phyloP scores from a whole-genome alignment of 1,140 invertebrate species.

The Drosophila micromelanica region DNA sequence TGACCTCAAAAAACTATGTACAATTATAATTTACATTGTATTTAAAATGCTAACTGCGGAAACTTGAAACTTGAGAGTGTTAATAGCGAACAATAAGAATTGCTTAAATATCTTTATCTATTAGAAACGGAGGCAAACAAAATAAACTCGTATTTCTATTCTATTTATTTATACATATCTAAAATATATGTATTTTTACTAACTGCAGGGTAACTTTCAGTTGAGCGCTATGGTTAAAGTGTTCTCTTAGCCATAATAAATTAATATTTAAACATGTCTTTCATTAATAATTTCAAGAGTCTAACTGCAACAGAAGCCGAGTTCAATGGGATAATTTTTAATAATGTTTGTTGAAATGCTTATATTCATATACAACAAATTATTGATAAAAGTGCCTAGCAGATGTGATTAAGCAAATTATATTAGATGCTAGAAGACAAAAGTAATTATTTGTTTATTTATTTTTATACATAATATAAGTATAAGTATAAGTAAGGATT shows the following conservation, averaged over 20 bases:
- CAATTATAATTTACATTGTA: background rate
- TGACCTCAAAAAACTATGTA: conserved; percentile 35
- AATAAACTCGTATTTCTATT: no score
- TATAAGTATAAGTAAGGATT: no score
- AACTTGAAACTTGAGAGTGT: no score
- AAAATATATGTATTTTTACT: background rate
- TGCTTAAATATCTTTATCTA: background rate
- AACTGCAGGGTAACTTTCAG: background rate
- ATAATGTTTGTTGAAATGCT: no score
- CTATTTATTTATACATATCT: no score
- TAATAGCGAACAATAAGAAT: conserved; percentile 14
- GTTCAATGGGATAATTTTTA: background rate
- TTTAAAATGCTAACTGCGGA: conserved; percentile 4
- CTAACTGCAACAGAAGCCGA: background rate
- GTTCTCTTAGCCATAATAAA: no score
- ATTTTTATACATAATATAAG: no score
- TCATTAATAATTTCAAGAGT: background rate
- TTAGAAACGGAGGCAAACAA: background rate
- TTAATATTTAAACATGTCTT: background rate
- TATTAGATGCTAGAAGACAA: no score
- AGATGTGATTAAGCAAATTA: background rate
- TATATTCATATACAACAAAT: no score
- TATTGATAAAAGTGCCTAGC: no score
- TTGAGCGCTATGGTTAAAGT: background rate
- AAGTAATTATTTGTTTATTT: no score